phyloP scores from a whole-genome alignment of 2,888 invertebrate species.

The Eristalis tenax region DNA sequence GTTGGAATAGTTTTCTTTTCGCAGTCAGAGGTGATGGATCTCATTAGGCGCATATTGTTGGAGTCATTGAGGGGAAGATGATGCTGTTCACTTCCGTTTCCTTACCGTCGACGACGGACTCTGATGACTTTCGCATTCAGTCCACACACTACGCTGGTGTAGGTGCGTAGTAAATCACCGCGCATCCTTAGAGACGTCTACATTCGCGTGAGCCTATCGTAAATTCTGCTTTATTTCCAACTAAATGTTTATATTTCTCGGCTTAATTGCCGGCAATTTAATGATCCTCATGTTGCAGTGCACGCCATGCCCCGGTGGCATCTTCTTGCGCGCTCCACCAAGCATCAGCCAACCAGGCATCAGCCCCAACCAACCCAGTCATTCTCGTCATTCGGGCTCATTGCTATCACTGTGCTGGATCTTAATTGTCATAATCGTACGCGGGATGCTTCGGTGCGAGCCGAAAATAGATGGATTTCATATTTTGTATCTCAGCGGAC shows the following conservation, averaged over 20 bases:
- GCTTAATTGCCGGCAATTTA: slow-evolving; percentile 71
- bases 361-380: slow-evolving; percentile 5
- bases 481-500: slow-evolving; percentile 53
- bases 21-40: slow-evolving; percentile 54
- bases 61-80: not conserved
- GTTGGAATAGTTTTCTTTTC: slow-evolving; percentile 10
- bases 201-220: slow-evolving; percentile 66
- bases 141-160: not conserved
- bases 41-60: slow-evolving; percentile 64
- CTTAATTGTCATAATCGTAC: slow-evolving; percentile 72
- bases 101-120: slow-evolving; percentile 54
- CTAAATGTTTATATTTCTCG: slow-evolving; percentile 71
- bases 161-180: slow-evolving; percentile 60
- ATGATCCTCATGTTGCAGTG: slow-evolving; percentile 67
- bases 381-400: slow-evolving; percentile 64
- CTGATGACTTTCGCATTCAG: slow-evolving; percentile 24
- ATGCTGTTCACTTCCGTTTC: slow-evolving; percentile 55
- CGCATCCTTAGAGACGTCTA: slow-evolving; percentile 57
- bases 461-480: slow-evolving; percentile 66
- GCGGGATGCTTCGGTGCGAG: slow-evolving; percentile 67
- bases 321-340: slow-evolving; percentile 35
- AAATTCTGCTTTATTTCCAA: slow-evolving; percentile 71
- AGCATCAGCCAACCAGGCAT: not conserved
- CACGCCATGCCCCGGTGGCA: slow-evolving; percentile 59
- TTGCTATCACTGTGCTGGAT: slow-evolving; percentile 72